A percentile compares a stretch with the other conserved stretches of the same genome.
These are phyloP conservation scores for Neodiprion pinetum DNA, from an alignment of 1,140 invertebrate genomes.

Conservation along the genomic window DNA sequence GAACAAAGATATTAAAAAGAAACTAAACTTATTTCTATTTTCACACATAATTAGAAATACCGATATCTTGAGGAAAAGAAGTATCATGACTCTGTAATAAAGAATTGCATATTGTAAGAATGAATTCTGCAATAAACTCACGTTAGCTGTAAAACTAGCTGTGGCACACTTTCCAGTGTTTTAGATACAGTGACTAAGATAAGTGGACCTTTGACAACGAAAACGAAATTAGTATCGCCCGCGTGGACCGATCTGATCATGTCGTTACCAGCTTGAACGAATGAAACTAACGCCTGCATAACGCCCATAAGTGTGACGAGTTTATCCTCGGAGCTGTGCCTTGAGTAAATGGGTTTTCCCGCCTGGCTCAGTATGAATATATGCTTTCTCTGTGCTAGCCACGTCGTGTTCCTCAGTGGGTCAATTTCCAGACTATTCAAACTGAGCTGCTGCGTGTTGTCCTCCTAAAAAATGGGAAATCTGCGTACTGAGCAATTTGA, in stretches of 20 bases:
- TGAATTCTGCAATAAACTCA: conserved; percentile 61
- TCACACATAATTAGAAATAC: not conserved
- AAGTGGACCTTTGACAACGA: conserved; percentile 85
- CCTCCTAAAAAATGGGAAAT: conserved; percentile 43
- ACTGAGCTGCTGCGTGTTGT: conserved; percentile 46
- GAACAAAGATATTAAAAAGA: not conserved
- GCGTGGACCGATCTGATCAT: conserved; percentile 85
- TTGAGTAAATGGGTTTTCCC: conserved; percentile 95
- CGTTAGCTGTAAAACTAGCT: conserved; percentile 86
- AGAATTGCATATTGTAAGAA: conserved; percentile 23
- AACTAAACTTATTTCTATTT: not conserved
- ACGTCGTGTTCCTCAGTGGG: conserved; percentile 59
- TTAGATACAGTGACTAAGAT: conserved; percentile 90
- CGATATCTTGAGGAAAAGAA: not conserved
- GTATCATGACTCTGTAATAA: conserved; percentile 13
- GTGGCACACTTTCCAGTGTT: conserved; percentile 81
- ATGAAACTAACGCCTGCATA: conserved; percentile 93
- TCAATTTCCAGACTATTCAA: conserved; percentile 51
- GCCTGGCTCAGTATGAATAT: conserved; percentile 94
- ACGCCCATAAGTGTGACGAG: conserved; percentile 93
- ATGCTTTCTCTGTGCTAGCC: conserved; percentile 87
- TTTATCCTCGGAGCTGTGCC: conserved; percentile 91
- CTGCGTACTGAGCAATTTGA: too few relatives aligned
- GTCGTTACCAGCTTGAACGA: conserved; percentile 84
- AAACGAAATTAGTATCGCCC: conserved; percentile 88